These are phyloP conservation scores for Sussaba pulchella DNA, from an alignment of 2,888 invertebrate species.

Conservation along the genomic window DNA sequence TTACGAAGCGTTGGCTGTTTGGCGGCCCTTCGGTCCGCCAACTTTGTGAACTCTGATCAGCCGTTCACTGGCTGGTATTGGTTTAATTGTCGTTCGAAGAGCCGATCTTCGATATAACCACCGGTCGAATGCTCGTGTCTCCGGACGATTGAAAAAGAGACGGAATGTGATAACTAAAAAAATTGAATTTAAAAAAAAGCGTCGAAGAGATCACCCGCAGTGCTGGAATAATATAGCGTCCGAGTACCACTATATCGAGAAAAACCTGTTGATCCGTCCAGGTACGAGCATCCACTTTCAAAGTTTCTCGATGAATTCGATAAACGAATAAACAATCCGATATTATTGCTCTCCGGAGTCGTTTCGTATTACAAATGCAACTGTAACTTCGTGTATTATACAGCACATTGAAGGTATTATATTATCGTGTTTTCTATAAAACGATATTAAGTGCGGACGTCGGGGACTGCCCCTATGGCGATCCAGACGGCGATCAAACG, in stretches of 20 bases:
- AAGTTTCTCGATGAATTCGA: slow-evolving; percentile 61
- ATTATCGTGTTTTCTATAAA: slow-evolving; percentile 57
- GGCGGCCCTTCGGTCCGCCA: slow-evolving; percentile 59
- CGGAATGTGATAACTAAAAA: slow-evolving; percentile 19
- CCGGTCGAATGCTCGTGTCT: slow-evolving; percentile 66
- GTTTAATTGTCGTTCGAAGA: slow-evolving; percentile 76
- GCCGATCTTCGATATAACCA: slow-evolving; percentile 65
- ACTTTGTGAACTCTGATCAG: slow-evolving; percentile 77
- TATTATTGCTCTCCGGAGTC: slow-evolving; percentile 51
- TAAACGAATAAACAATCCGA: slow-evolving; percentile 62
- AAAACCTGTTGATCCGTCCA: slow-evolving; percentile 63
- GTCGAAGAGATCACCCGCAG: slow-evolving; percentile 60
- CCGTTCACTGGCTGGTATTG: slow-evolving; percentile 73
- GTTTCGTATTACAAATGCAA: slow-evolving; percentile 24
- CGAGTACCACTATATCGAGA: slow-evolving; percentile 51
- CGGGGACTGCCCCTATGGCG: slow-evolving; percentile 56
- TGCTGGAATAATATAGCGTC: slow-evolving; percentile 54
- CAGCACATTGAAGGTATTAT: slow-evolving; percentile 41
- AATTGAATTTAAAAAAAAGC: slow-evolving; percentile 39
- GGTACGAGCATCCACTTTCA: slow-evolving; percentile 46
- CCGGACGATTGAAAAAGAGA: slow-evolving; percentile 23
- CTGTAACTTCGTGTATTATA: slow-evolving; percentile 37
- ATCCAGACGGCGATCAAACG: slow-evolving; percentile 38
- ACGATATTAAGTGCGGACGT: slow-evolving; percentile 62
- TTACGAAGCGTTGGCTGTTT: slow-evolving; percentile 78